Base-by-base conservation (phyloP, 2,113 vertebrate genomes). In the Prolemur simus region DNA sequence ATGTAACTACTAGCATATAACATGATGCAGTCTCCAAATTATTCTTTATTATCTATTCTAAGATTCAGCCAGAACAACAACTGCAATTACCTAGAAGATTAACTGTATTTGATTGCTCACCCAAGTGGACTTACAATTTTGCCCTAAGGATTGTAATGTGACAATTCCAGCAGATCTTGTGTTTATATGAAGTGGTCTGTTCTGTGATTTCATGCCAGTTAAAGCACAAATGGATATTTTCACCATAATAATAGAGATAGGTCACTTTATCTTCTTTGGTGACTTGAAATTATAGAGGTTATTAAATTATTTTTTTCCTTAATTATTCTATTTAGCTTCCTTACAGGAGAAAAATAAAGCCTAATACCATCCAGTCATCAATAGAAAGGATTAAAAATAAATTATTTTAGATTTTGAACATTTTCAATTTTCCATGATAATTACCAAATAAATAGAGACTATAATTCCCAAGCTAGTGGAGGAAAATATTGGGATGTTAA, bases 171-270 rank as follows among this genome's bases (percentile, higher is more conserved):
- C 6, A 60, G 58, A 95, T 64, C 21, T 66, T 25, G 5, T 29
- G 29, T 77, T 73, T 95, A 85, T 90, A 29, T 63, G 66, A 77
- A 95, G 85, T 85, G 21, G 47, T 86, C 32, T 82, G 2, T 49
- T 87, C 69, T 87, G 49, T 47, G 74, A 87, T 87, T 96, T 92
- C 64, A 81, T 1, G 32, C 42, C 64, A 89, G 54, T 64, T 84
- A 80, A 69, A 74, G 25, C 52, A 84, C 39, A 96, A 69, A 85
- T 89, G 83, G 25, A 32, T 93, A 84, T 52, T 95, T 92, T 90
- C 47, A 73, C 39, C 14, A 45, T 90, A 96, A 92, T 89, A 27
- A 74, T 69, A 42, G 52, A 87, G 54, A 96, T 63, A 21, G 86
- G 23, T 37, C 25, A 49, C 7, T 80, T 47, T 87, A 56, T 63